Base-by-base conservation (phyloP, 2,888 invertebrate species). In the Entomobrya proxima region DNA sequence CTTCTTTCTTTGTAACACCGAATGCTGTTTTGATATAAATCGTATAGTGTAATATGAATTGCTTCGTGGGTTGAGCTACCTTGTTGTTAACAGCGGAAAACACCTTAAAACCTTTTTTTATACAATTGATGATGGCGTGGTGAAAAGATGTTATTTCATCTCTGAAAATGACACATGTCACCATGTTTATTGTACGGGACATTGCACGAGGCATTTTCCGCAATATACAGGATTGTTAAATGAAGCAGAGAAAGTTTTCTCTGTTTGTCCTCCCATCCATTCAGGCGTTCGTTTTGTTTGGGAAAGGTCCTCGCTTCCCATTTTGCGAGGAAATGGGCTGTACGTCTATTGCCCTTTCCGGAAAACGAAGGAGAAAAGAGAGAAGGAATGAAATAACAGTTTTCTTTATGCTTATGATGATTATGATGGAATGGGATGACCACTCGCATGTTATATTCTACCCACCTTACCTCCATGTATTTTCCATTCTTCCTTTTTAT, bases 301-400 rank as follows among this genome's bases (percentile, higher is more conserved):
- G 72, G 24, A 58, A 80, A 72, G 40, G 47, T 47, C 61, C 24
- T 18, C 47, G 30, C 32, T 74, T 74, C 18, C 47, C 61, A 64
- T 82, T 75, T 82, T 82, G 30, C 32, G 27, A 64, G 75, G 82
- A 82, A 82, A 75, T 75, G 61, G 64, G 35, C 82, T 75, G 74
- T 58, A 6, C 35, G 18, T 37, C 21, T 52, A 58, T 58, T 72
- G 52, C 55, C 72, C 55, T 55, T 80, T 55, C 30, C 37, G 21
- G 24, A 40, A 35, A 64, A 64, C 35, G 18, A 18, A 21, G 32
- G 11, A n/a, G 35, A 55, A 72, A 69, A 69, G 67, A 67, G 24
- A 37, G 44, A 32, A 64, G 64, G 30, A 24, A 72, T 72, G 72
- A 55, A 72, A 72, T 72, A 72, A 44, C 32, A 30, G 72, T 50